Percentiles rank a stretch among this genome's conserved stretches.
Evolutionary conservation across 2,113 vertebrate species (phyloP).

Genomic region (Plecotus auritus): DNA sequence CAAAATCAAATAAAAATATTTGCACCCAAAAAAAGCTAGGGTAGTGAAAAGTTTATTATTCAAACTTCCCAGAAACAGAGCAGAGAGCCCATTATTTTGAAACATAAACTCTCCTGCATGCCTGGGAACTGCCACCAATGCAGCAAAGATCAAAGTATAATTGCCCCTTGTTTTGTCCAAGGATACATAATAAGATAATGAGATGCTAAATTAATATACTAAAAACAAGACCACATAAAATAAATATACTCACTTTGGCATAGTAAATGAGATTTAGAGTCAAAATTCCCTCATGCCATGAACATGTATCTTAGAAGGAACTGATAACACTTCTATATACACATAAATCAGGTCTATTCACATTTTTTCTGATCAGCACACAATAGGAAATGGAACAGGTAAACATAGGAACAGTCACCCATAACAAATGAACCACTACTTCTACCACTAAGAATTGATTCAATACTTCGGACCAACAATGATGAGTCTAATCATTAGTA

Average conservation of each 20-base stretch:
- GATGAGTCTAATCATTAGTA: background rate
- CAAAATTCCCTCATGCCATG: background rate
- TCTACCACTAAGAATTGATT: background rate
- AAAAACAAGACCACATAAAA: background rate
- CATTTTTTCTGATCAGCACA: background rate
- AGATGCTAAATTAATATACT: background rate
- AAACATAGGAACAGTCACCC: background rate
- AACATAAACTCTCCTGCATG: background rate
- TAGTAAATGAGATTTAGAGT: background rate
- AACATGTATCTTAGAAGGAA: background rate
- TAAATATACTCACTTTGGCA: background rate
- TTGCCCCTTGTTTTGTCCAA: background rate
- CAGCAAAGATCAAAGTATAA: background rate
- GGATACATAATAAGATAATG: background rate
- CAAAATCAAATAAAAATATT: constrained; percentile 21
- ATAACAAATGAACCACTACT: background rate
- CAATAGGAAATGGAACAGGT: background rate
- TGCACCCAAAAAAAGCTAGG: background rate
- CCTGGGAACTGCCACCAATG: background rate
- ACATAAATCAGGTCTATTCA: background rate
- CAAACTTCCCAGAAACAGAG: background rate
- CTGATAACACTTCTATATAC: background rate
- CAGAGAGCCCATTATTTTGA: background rate
- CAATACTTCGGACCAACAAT: background rate
- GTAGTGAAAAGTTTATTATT: background rate